Base-by-base conservation (phyloP, 2,797 vertebrate species). In the Cyprinella venusta region DNA sequence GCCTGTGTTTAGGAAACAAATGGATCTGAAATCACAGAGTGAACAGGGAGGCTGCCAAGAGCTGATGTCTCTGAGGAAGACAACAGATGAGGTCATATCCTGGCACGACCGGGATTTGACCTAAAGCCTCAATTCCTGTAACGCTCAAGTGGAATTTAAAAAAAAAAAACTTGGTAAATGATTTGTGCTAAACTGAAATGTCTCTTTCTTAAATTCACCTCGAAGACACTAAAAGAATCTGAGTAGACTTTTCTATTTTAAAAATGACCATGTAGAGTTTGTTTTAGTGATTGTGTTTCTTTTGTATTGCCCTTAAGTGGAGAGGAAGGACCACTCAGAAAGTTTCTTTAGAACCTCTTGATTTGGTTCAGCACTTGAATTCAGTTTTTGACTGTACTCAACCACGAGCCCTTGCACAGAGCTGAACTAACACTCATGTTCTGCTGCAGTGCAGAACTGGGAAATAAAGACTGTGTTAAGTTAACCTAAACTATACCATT, bases 381-480 rank as follows among this genome's bases (percentile, higher is more conserved):
- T 89, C 79, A 79, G 42, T 63, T 77, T 52, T 83, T 42, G 30
- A 76, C 85, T 76, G 63, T 75, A 63, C 65, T 69, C 36, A 74
- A 26, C 81, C 81, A 82, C 18, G 63, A 90, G 82, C 50, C 83
- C 82, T 86, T 87, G 88, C 84, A 70, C 80, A 81, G 81, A 88
- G 86, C 77, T 89, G 86, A 87, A 90, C 81, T 69, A 88, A 88
- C 91, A 92, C 90, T 92, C 84, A 88, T 63, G 67, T 79, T 38
- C 71, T 75, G 86, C 80, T 84, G 88, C 85, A 89, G 89, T 91
- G 89, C 90, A 10, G 13, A 84, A 71, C 87, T 83, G 83, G 84
- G 89, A 89, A 86, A 89, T 88, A 91, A 92, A 87, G 87, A 91
- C 81, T 87, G 90, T 91, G 90, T 90, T 90, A 91, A 89, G 90